Conservation (phyloP, 1,140 invertebrate species). For the Caligus rogercresseyi region DNA sequence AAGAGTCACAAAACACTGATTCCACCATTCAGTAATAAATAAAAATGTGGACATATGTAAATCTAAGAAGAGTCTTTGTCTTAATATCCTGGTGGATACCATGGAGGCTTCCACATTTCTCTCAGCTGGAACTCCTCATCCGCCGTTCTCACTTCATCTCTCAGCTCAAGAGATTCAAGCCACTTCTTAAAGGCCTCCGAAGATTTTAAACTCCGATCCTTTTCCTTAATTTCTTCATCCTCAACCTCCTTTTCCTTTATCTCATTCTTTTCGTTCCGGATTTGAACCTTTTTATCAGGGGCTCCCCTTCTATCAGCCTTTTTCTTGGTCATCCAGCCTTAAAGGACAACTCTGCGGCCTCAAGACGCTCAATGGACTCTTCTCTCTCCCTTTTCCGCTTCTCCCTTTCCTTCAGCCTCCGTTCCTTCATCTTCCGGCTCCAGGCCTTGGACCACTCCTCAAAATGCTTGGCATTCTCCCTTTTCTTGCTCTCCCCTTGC, state of each 20-base stretch:
- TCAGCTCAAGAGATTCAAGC: constrained; percentile 5
- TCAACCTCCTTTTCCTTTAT: not conserved
- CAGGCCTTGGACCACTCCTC: not conserved
- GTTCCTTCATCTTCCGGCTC: constrained; percentile 3
- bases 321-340: not conserved
- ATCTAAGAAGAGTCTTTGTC: too few relatives aligned
- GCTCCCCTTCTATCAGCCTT: not conserved
- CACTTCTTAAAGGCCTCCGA: not conserved
- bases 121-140: constrained; percentile 5
- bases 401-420: not conserved
- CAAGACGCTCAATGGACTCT: not conserved
- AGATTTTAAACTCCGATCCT: not conserved
- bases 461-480: constrained; percentile 5
- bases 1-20: too few relatives aligned
- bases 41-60: too few relatives aligned
- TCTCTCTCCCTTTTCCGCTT: not conserved
- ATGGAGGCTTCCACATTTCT: constrained; percentile 10
- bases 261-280: not conserved
- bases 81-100: constrained; percentile 6
- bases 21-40: too few relatives aligned
- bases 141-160: not conserved
- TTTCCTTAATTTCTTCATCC: not conserved
- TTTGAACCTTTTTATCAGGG: not conserved
- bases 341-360: constrained; percentile 2
- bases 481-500: not conserved